Conservation (phyloP, 2,113 vertebrate species). For the Rhombomys opimus region DNA sequence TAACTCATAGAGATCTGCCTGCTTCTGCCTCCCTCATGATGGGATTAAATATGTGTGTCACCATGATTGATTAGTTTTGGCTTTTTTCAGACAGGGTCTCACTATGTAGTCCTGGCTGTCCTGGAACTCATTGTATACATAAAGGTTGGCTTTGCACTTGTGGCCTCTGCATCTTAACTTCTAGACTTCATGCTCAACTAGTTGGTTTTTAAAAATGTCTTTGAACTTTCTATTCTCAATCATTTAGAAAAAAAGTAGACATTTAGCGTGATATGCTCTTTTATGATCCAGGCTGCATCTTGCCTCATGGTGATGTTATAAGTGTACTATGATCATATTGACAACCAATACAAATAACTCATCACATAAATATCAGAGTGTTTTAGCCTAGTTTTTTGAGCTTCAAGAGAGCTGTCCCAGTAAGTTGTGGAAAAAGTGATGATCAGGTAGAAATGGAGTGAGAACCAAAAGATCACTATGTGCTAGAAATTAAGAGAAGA, state of each 20-base stretch:
- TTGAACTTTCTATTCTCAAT: neutral
- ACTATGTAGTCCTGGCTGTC: neutral
- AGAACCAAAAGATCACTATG: neutral
- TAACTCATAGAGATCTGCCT: neutral
- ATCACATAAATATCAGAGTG: neutral
- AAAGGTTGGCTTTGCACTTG: neutral
- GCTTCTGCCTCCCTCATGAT: neutral
- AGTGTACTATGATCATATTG: neutral
- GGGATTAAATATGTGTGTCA: neutral
- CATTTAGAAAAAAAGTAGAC: neutral
- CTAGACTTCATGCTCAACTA: neutral
- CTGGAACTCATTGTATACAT: neutral
- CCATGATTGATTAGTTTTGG: neutral
- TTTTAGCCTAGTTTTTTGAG: neutral
- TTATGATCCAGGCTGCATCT: neutral
- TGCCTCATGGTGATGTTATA: neutral
- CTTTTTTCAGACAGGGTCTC: neutral
- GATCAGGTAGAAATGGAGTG: neutral
- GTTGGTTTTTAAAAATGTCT: slow-evolving; percentile 35
- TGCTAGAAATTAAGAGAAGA: neutral
- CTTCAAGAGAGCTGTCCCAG: neutral
- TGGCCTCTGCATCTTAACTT: neutral
- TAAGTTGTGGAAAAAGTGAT: neutral
- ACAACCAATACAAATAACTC: neutral
- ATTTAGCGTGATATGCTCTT: no score